phyloP scores from a whole-genome alignment of 2,113 vertebrate genomes.

The Redunca redunca region DNA sequence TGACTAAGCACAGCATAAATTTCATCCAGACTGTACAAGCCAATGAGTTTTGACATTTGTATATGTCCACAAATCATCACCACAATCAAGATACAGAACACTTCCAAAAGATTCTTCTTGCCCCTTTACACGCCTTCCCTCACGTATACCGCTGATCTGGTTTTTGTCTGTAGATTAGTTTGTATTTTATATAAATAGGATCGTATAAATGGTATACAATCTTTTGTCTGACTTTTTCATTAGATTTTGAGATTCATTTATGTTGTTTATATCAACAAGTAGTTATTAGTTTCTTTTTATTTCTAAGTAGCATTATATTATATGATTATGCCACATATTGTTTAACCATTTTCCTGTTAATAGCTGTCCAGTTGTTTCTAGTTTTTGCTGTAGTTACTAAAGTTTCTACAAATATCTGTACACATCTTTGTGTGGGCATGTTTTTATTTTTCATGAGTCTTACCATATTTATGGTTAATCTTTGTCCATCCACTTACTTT shows the following conservation, averaged over 20 bases:
- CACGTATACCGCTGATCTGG: neutral
- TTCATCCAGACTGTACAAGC: neutral
- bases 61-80: neutral
- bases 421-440: neutral
- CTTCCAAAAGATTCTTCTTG: slow-evolving; percentile 17
- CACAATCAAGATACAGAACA: neutral
- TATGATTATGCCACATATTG: neutral
- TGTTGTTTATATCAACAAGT: neutral
- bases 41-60: neutral
- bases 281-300: neutral
- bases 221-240: neutral
- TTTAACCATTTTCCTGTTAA: neutral
- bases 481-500: slow-evolving; percentile 20
- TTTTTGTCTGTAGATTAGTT: neutral
- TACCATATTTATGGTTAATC: neutral
- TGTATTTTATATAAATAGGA: slow-evolving; percentile 20
- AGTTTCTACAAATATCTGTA: neutral
- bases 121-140: neutral
- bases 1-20: neutral
- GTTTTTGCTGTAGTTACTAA: slow-evolving; percentile 14
- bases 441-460: slow-evolving; percentile 26
- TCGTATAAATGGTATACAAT: neutral
- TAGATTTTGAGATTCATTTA: slow-evolving; percentile 10
- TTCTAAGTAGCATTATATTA: neutral
- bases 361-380: neutral